Evolutionary conservation across 2,888 invertebrate genomes (phyloP), one percentile per base, ranked within the genome.

Genomic region (Orthonevra nobilis): DNA sequence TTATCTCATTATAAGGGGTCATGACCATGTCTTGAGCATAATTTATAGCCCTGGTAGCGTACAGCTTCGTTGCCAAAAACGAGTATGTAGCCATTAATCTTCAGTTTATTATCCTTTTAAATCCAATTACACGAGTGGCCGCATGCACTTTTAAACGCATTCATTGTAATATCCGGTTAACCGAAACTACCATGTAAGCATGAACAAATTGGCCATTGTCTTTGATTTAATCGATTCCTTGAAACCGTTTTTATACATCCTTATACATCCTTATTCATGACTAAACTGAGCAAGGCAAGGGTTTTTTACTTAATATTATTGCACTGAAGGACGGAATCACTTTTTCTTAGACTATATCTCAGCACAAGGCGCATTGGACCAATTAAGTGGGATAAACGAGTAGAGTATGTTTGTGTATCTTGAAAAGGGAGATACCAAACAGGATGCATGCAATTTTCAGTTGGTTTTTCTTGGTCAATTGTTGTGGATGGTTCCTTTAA

Each of bases 141-240:
- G 6, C 15, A 17, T 54, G 5, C 23, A 23, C 23, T 4, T 19
- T 32, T 4, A 34, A 28, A 26, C 20, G 50, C 40, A 36, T 28
- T 63, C 58, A n/a, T 32, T 52, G 60, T 73, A 60, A 66, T 66
- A 48, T 66, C 58, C 66, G 73, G 66, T 66, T 60, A 73, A 66
- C 58, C 73, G 10, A 66, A 60, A 66, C 44, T 66, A 60, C 23
- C 66, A 19, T 72, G 63, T 52, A 58, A 66, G 66, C 50, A 9
- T n/a, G 32, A 42, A 56, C 56, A 64, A 72, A 72, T 73, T 60
- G 73, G 44, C 50, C 12, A 73, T 73, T 73, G 66, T 60, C 73
- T 58, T 66, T 73, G 58, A 64, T 42, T 56, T 50, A 72, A 72
- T 64, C 72, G 64, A 64, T 72, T 40, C 38, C 54, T 30, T 23